Percentiles rank a stretch among this genome's conserved stretches.
Conservation (phyloP, 1,140 invertebrate species). For the Tetranychus cinnabarinus region DNA sequence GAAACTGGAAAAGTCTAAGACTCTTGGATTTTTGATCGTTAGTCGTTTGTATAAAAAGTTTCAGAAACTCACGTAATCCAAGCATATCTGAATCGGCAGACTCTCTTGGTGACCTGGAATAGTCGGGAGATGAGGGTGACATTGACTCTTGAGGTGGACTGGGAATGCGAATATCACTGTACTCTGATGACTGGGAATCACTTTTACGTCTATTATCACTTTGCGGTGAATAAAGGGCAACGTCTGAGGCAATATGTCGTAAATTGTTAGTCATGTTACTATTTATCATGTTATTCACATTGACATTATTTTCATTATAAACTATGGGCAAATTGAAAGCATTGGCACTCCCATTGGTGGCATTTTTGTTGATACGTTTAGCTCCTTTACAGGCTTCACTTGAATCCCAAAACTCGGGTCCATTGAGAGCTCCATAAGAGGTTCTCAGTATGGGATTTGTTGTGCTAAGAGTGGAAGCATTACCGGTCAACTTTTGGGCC, state of each 20-base stretch:
- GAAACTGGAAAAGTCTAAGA: too few species aligned
- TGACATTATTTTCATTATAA: neutral
- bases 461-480: too few species aligned
- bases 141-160: neutral
- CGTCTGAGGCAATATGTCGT: conserved; percentile 7
- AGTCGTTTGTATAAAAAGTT: neutral
- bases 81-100: conserved; percentile 8
- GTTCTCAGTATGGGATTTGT: too few species aligned
- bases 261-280: neutral
- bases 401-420: too few species aligned
- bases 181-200: neutral
- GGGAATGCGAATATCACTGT: neutral
- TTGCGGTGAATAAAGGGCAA: neutral
- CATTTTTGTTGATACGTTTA: neutral
- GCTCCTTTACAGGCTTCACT: too few species aligned
- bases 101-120: neutral
- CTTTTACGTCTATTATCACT: neutral
- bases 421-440: too few species aligned
- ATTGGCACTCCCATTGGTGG: neutral
- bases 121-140: neutral
- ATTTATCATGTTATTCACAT: neutral
- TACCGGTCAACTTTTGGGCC: too few species aligned
- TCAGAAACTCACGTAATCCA: conserved; percentile 1
- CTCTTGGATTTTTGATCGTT: too few species aligned
- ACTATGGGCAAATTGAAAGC: neutral